Evolutionary conservation across 2,113 vertebrate genomes (phyloP), one percentile per base, ranked within the genome.

Genomic region (Pseudois nayaur): DNA sequence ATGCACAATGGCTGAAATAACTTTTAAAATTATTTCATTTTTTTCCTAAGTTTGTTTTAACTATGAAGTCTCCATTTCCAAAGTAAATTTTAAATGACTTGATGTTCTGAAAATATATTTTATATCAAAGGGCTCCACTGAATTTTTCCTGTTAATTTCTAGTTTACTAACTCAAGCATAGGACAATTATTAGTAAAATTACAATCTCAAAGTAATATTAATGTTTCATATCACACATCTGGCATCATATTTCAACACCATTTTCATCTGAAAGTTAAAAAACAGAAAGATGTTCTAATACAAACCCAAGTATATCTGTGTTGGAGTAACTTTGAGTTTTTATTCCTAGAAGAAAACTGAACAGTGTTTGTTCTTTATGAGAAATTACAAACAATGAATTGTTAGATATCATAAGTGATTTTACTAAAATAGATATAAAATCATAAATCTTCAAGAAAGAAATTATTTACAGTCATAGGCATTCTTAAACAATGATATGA

Each of bases 1-100:
- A 31, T 60, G 29, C 31, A 91, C 81, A 59, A 94, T 40, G 36
- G 36, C 36, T 91, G 21, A 91, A 92, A 95, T 33, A 96, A 89
- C 29, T 82, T 94, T 92, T 40, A 33, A 92, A 64, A 96, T 96
- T 92, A 96, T 79, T 95, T 95, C 90, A 92, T 81, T 90, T 94
- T 94, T 40, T 54, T 4, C 54, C 45, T 92, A 57, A 79, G 36
- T 91, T 84, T 62, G 64, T 92, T 64, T 89, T 76, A 57, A 96
- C 40, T 74, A 87, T 54, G 7, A 92, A 84, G 36, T 94, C 19
- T 89, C 78, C 31, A 96, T 88, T 40, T 90, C 59, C 64, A 87
- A 85, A 92, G 23, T 87, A 87, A 87, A 78, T 92, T 94, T 95
- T 85, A 93, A 96, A 92, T 88, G 55, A 79, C 45, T 55, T 92